Base-by-base conservation (phyloP, 1,140 invertebrate genomes). In the Trypoxylus dichotomus region DNA sequence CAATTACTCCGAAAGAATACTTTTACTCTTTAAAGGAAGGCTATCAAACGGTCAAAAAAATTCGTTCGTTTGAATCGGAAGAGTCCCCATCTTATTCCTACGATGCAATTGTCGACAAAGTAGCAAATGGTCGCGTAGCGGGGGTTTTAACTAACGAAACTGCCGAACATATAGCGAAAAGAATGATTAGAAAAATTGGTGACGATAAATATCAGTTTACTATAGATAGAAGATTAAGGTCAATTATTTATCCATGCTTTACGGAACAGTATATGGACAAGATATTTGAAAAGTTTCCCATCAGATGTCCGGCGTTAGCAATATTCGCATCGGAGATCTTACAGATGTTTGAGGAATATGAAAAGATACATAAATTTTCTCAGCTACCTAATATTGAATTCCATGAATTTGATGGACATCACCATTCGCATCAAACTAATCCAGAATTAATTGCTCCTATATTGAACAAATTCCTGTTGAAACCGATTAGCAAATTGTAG, bases 371-470 rank as follows among this genome's bases (percentile, higher is more conserved):
- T 73, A 54, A 32, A 32, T 71, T 83, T 25, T 80, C 81, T 42
- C 81, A 77, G 41, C 79, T 85, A 77, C 42, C 42, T 7, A 32
- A 27, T n/a, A 74, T 42, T 60, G 25, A 54, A 11, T 24, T 78
- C 32, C 10, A 74, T 24, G 24, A 72, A 72, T 86, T 92, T 29
- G 83, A 87, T 19, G 91, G 91, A 19, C 89, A 89, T 85, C 92
- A 93, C 85, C 90, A 92, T 85, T 85, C 92, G 10, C 91, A 93
- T 83, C 86, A 91, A 78, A 90, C 90, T 80, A 81, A 89, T 82
- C 90, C 91, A 6, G 87, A 90, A 83, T 85, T 78, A 77, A 83
- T 92, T 71, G 88, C 87, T 10, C 81, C 83, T 13, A 63, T 86
- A 78, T 81, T 91, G 76, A 81, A 76, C 60, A 78, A 83, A 78